These are phyloP conservation scores for Pyrrhosoma nymphula DNA, from an alignment of 2,888 invertebrate genomes.

Conservation along the genomic window DNA sequence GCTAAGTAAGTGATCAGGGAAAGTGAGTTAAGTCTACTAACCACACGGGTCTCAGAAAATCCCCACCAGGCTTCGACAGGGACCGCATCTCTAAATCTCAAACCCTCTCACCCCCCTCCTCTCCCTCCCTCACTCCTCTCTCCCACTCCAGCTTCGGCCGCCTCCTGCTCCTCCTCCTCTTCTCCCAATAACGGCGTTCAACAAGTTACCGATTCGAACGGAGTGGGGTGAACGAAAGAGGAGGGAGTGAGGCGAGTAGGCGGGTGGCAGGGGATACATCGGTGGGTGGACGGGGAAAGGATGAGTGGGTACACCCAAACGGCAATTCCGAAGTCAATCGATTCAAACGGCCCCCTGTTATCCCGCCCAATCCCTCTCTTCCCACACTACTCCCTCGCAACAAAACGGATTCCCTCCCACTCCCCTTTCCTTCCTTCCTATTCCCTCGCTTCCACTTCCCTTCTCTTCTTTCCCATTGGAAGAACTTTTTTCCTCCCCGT, in stretches of 20 bases:
- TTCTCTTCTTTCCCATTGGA: not conserved
- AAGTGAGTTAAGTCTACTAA: no score
- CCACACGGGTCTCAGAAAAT: not conserved
- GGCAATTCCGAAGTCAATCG: conserved; percentile 65
- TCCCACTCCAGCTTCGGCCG: not conserved
- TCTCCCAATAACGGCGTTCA: conserved; percentile 34
- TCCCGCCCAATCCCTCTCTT: conserved; percentile 16
- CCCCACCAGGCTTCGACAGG: not conserved
- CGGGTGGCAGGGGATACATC: not conserved
- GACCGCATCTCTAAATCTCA: not conserved
- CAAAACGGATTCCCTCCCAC: not conserved
- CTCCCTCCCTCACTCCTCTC: not conserved
- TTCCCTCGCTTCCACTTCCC: not conserved
- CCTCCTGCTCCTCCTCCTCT: not conserved
- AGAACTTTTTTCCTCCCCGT: not conserved
- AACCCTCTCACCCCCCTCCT: not conserved
- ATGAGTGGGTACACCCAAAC: conserved; percentile 15
- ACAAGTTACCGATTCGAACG: conserved; percentile 56
- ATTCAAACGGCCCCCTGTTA: conserved; percentile 53
- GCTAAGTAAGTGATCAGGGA: no score
- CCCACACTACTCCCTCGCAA: not conserved
- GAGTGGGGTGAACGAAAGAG: not conserved
- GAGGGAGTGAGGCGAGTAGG: not conserved
- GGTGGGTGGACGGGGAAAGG: not conserved
- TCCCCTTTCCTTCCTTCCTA: not conserved